phyloP scores from a whole-genome alignment of 1,140 invertebrate genomes.

The Wasmannia auropunctata region DNA sequence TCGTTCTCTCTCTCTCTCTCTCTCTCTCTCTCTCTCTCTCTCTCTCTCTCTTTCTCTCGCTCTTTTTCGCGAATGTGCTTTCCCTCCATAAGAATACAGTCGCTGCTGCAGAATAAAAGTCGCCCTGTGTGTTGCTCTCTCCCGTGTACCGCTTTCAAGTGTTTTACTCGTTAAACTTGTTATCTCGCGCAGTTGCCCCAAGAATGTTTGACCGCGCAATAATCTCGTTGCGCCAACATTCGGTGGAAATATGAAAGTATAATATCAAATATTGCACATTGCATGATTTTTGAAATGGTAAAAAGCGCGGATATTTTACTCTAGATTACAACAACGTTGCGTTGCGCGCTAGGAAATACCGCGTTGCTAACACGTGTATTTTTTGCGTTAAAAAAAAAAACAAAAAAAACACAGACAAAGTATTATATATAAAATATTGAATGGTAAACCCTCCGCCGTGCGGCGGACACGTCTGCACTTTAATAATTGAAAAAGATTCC shows the following conservation, averaged over 20 bases:
- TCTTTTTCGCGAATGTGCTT: neutral
- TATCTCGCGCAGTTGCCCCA: slow-evolving; percentile 12
- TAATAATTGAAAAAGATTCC: slow-evolving; percentile 36
- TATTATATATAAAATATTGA: neutral
- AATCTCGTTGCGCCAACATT: slow-evolving; percentile 11
- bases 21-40: too few species aligned
- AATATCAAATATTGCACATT: neutral
- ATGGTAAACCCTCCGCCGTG: too few species aligned
- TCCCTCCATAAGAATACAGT: slow-evolving; percentile 16
- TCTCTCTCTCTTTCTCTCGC: neutral
- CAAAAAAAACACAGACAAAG: neutral
- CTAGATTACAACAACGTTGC: neutral
- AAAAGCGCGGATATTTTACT: neutral
- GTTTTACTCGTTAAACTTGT: slow-evolving; percentile 45
- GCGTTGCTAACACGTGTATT: neutral
- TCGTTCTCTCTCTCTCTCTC: too few species aligned
- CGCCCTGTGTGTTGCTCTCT: neutral
- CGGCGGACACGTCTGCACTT: neutral
- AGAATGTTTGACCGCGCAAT: slow-evolving; percentile 28
- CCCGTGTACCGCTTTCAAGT: slow-evolving; percentile 7
- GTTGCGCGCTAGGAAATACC: neutral
- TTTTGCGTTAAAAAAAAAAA: neutral
- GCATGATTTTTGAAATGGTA: neutral
- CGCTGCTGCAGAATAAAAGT: neutral
- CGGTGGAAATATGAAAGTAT: neutral